A percentile compares a stretch with the other conserved stretches of the same genome.
Evolutionary conservation across 1,140 invertebrate genomes (phyloP).

Genomic region (Drosophila virilis): DNA sequence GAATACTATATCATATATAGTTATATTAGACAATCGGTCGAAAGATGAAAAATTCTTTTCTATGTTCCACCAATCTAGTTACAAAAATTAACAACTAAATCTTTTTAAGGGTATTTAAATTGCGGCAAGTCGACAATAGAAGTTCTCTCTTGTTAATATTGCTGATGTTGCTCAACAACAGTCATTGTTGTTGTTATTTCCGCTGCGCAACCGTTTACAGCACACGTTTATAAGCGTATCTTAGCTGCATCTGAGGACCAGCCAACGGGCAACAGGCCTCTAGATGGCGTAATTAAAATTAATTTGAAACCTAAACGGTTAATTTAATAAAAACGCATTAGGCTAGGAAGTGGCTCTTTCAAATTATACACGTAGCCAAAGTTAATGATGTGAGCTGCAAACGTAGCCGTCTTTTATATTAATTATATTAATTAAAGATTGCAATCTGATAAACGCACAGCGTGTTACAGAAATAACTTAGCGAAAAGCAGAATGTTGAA

Average conservation of each 20-base stretch:
- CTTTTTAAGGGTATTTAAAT: no score
- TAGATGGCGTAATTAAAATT: conserved; percentile 69
- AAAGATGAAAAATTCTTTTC: no score
- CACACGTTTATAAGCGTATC: conserved; percentile 31
- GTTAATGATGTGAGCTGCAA: conserved; percentile 36
- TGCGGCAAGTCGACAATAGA: no score
- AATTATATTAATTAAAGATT: conserved; percentile 47
- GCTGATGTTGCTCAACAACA: conserved; percentile 12
- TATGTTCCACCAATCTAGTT: no score
- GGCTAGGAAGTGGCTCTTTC: conserved; percentile 32
- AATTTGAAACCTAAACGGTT: conserved; percentile 64
- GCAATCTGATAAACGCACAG: conserved; percentile 37
- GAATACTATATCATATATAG: no score
- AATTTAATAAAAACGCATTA: conserved; percentile 63
- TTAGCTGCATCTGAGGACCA: conserved; percentile 13
- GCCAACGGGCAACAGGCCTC: background rate
- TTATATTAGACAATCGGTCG: no score
- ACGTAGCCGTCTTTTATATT: conserved; percentile 34
- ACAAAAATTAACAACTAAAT: no score
- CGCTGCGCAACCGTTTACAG: conserved; percentile 44
- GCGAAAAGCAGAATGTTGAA: conserved; percentile 8
- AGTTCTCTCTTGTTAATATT: conserved; percentile 16
- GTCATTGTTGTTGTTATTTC: conserved; percentile 44
- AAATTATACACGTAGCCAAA: conserved; percentile 39
- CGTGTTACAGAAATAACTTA: background rate